phyloP scores from a whole-genome alignment of 2,888 invertebrate genomes.

The Serrognathus titanus region DNA sequence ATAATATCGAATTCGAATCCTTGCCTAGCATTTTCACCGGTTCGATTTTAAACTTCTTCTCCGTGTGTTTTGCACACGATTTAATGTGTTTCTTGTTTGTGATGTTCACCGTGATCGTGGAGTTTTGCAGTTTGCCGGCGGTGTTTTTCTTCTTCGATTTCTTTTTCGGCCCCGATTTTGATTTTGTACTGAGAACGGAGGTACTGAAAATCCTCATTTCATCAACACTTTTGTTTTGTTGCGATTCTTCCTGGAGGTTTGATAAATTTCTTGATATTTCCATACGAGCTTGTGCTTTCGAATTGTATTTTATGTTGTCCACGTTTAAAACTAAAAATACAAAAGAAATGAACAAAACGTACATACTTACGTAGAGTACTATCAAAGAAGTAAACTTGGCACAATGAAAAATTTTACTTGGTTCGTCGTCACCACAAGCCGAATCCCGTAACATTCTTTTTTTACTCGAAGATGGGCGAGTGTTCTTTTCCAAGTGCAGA shows the following conservation, averaged over 20 bases:
- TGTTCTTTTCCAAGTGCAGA: constrained; percentile 10
- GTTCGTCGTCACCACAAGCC: constrained; percentile 13
- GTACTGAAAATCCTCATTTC: constrained; percentile 4
- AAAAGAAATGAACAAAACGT: no score
- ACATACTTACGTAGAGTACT: no score
- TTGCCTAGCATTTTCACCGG: constrained; percentile 14
- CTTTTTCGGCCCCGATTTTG: constrained; percentile 7
- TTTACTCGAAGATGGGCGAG: constrained; percentile 2
- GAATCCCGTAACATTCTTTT: constrained; percentile 9
- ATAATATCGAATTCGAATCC: constrained; percentile 16
- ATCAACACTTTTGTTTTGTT: constrained; percentile 5
- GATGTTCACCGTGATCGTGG: constrained; percentile 18
- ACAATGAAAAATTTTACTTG: constrained; percentile 10
- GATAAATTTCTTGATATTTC: neutral
- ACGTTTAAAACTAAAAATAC: no score
- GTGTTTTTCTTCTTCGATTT: neutral
- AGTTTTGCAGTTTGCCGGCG: constrained; percentile 16
- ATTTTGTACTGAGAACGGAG: constrained; percentile 17
- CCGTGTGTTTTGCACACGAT: constrained; percentile 23
- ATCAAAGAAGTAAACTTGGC: no score
- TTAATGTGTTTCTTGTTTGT: constrained; percentile 21
- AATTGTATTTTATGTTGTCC: neutral
- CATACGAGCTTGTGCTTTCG: neutral
- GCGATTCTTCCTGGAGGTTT: neutral
- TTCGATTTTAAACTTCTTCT: constrained; percentile 21